Evolutionary conservation across 2,113 vertebrate species (phyloP).

Genomic region (Gavia stellata): DNA sequence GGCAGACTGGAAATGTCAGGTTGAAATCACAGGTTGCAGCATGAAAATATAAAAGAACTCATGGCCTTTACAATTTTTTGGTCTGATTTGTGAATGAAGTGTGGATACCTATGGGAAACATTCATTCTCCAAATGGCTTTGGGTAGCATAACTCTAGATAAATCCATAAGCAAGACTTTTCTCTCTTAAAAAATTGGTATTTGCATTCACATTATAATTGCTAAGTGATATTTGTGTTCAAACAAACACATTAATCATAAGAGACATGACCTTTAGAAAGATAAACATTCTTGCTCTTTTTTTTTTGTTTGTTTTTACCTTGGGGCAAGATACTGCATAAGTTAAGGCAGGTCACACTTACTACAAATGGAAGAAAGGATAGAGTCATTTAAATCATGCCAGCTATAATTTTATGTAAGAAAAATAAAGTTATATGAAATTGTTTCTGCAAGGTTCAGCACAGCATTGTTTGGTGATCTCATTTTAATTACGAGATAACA

Average conservation of each 20-base stretch:
- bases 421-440: not conserved
- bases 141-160: not conserved
- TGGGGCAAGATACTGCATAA: not conserved
- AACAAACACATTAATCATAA: conserved; percentile 57
- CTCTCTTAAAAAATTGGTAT: not conserved
- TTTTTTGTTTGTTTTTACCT: conserved; percentile 7
- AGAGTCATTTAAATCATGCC: not conserved
- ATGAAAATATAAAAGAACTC: not conserved
- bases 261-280: conserved; percentile 52
- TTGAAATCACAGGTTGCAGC: not conserved
- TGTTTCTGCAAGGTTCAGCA: not conserved
- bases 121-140: not conserved
- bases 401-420: not conserved
- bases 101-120: not conserved
- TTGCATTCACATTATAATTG: conserved; percentile 41
- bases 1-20: not conserved
- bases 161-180: not conserved
- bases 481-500: not conserved
- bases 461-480: not conserved
- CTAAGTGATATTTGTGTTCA: conserved; percentile 58
- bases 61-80: not conserved
- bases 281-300: conserved; percentile 15
- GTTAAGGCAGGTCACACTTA: conserved; percentile 17
- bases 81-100: not conserved
- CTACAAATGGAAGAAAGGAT: not conserved